Evolutionary conservation across 2,888 invertebrate species (phyloP), one percentile per base, ranked within the genome.

Genomic region (Polyploca ridens): DNA sequence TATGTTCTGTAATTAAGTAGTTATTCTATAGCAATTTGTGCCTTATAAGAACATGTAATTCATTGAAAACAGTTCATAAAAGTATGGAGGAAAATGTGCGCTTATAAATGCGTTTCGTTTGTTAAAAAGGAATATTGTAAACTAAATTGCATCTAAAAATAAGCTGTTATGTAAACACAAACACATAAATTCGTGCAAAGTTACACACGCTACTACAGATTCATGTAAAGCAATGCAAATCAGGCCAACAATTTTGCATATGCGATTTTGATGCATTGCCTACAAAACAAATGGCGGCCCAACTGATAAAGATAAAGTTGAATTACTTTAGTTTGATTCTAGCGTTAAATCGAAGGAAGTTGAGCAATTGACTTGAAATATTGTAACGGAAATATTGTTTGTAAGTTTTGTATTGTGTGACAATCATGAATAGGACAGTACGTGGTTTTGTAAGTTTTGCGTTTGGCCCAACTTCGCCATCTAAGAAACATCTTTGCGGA

Each of bases 1-100:
- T 65, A 66, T 63, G 62, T 66, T 66, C 66, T 65, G 66, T 66
- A 67, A 65, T 67, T 69, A 64, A 41, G 64, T 64, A 64, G 62
- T 65, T 65, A 44, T 64, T 62, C 60, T 63, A n/a, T 44, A 57
- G 65, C 49, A 67, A 65, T 65, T 57, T 33, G 58, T 49, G 54
- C 58, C 62, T 46, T 64, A 64, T 63, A 64, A 63, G 57, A 61
- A 64, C 60, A 54, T 58, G 35, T 35, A 58, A 33, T 58, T 58
- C 14, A 33, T 58, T 27, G 13, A 1, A 58, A 58, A 58, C 33
- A 7, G 2, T 33, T 33, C 7, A 58, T 58, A 58, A n/a, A 13
- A 8, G 8, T 33, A 58, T 58, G 33, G n/a, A 19, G 19, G 10
- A 54, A 54, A 54, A 19, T 54, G 8, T 54, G 54, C 10, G 46